Base-by-base conservation (phyloP, 1,140 invertebrate genomes). In the Drosophila repletoides region DNA sequence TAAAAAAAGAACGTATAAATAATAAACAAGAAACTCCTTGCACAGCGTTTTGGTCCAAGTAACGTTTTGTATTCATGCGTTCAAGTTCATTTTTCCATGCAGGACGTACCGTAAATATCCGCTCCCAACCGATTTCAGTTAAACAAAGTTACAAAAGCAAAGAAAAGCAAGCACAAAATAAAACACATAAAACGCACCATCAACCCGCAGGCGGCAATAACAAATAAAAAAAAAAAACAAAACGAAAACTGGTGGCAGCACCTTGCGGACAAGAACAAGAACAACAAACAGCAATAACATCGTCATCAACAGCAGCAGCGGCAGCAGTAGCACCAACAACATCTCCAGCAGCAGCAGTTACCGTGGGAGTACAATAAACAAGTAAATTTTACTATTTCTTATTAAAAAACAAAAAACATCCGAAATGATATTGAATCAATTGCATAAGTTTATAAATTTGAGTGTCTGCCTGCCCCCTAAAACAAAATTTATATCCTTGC, bases 31-130 rank as follows among this genome's bases (percentile, higher is more conserved):
- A n/a, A 79, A 71, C 80, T 70, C 48, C 75, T 60, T 87, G 80
- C 80, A 86, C 80, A 66, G 61, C 81, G 64, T 69, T 72, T 79
- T 66, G 80, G 76, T 84, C 55, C 63, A 71, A 80, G 81, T 86
- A 87, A 74, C 80, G 81, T 86, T 76, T 86, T 86, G 80, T 89
- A 89, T 89, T 89, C 88, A 89, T 89, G 88, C 88, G 88, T 89
- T 89, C 83, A 89, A 89, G 88, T 89, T 80, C 88, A 89, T 89
- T 89, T 88, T 89, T 87, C 81, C 81, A 89, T 77, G 73, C 88
- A 89, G 88, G 88, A 83, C 83, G 65, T 69, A 61, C 64, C n/a
- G n/a, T n/a, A n/a, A 67, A 76, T 51, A 84, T 77, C 77, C 77
- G 77, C 74, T 73, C 56, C 64, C 56, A 67, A 86, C 65, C 79